These are phyloP conservation scores for Dryobates pubescens DNA, from an alignment of 2,797 vertebrate species.

Conservation along the genomic window DNA sequence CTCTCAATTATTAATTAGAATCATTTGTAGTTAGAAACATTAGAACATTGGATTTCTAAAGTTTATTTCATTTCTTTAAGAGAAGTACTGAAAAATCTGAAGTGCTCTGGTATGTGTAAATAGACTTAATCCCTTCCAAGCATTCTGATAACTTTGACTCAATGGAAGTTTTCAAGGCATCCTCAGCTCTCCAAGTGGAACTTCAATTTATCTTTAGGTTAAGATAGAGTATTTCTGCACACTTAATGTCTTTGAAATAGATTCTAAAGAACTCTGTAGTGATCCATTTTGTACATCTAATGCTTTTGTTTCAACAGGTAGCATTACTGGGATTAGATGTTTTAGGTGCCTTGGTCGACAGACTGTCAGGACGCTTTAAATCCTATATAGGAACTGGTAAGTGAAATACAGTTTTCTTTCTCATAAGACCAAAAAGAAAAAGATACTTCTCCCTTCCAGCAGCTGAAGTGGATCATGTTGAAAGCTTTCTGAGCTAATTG, in stretches of 20 bases:
- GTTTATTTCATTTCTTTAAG: neutral
- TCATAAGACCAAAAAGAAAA: neutral
- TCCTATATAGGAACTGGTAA: slow-evolving; percentile 90
- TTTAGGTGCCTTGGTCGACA: slow-evolving; percentile 89
- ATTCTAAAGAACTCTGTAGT: neutral
- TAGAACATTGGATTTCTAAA: neutral
- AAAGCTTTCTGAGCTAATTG: neutral
- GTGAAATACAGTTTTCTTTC: slow-evolving; percentile 28
- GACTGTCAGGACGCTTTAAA: slow-evolving; percentile 90
- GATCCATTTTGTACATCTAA: neutral
- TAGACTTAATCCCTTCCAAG: neutral
- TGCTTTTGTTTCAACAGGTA: slow-evolving; percentile 82
- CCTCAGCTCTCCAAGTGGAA: neutral
- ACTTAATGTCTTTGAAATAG: neutral
- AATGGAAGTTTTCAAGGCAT: neutral
- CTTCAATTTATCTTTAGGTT: neutral
- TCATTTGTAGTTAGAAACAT: neutral
- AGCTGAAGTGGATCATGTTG: neutral
- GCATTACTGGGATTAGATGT: slow-evolving; percentile 92
- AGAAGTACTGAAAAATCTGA: neutral
- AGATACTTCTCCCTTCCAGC: accelerated
- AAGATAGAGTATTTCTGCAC: neutral
- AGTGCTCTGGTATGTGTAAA: neutral
- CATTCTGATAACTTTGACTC: neutral
- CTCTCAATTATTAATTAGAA: neutral